Evolutionary conservation across 2,113 vertebrate genomes (phyloP), one percentile per base, ranked within the genome.

Genomic region (Procapra przewalskii): DNA sequence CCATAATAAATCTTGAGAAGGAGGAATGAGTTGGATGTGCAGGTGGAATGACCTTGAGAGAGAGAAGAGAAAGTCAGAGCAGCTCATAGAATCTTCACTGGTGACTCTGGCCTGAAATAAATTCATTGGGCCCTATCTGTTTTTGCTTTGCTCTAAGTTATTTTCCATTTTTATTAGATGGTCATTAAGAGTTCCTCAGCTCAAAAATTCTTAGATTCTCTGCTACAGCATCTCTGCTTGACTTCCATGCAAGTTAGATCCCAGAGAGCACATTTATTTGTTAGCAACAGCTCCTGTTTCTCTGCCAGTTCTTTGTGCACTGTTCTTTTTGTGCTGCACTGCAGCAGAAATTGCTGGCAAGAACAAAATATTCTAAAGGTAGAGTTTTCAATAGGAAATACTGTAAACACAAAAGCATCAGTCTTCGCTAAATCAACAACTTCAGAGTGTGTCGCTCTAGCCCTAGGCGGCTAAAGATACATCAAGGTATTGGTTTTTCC

Each of bases 341-440:
- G 48, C n/a, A 90, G 43, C 71, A 88, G 80, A 77, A 79, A 88
- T 64, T 82, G 17, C 43, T 60, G 43, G 48, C 31, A 79, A 57
- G 19, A 86, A 79, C 17, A 80, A 87, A 92, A 91, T 67, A 92
- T 11, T 96, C 48, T 55, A 86, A 89, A 83, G n/a, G 60, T 50
- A 90, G 87, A 62, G 6, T 91, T 96, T 97, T 82, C 79, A 94
- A 59, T 36, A 64, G 52, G 15, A 77, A 90, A 90, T 50, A 48
- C 8, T 62, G 54, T 96, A 77, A 84, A 93, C 13, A 36, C 12
- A 67, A 67, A 79, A 54, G 60, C 59, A 92, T n/a, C 12, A 43
- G n/a, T 80, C 13, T 90, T 71, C 2, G 5, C 13, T 89, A 92
- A 77, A 94, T 64, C 71, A 93, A 62, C 45, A 50, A 64, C 12